phyloP scores from a whole-genome alignment of 2,797 vertebrate genomes.

The Brotogeris chrysoptera region DNA sequence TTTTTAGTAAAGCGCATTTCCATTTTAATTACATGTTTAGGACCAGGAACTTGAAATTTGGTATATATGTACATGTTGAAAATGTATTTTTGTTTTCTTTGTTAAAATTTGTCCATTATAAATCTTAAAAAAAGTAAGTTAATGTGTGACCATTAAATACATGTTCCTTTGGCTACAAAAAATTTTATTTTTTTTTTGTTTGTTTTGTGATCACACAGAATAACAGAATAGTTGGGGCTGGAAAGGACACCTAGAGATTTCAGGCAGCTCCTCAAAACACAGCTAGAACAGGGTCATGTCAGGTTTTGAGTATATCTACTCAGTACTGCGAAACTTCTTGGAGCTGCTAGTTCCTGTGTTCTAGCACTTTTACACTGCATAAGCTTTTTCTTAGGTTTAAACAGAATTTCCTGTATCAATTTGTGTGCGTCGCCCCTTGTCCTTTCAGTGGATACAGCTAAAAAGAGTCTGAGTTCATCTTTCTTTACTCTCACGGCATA shows the following conservation, averaged over 20 bases:
- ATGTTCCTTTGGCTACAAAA: background rate
- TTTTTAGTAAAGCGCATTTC: background rate
- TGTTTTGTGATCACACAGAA: background rate
- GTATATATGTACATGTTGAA: background rate
- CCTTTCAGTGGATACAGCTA: background rate
- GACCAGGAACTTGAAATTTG: background rate
- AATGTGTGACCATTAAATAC: background rate
- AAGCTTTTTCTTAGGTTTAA: background rate
- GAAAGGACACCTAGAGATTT: background rate
- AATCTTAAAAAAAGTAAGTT: background rate
- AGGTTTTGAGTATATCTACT: background rate
- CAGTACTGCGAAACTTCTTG: background rate
- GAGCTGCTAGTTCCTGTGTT: background rate
- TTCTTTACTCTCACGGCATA: background rate
- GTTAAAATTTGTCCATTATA: background rate
- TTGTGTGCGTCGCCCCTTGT: background rate
- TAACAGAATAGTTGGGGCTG: background rate
- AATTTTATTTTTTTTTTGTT: background rate
- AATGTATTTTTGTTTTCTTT: background rate
- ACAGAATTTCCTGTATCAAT: background rate
- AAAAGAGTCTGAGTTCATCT: background rate
- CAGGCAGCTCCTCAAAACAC: background rate
- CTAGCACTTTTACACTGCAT: background rate
- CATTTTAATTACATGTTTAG: background rate
- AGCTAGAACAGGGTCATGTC: background rate